Evolutionary conservation across 2,888 invertebrate genomes (phyloP).

Genomic region (Galerucella calmariensis): DNA sequence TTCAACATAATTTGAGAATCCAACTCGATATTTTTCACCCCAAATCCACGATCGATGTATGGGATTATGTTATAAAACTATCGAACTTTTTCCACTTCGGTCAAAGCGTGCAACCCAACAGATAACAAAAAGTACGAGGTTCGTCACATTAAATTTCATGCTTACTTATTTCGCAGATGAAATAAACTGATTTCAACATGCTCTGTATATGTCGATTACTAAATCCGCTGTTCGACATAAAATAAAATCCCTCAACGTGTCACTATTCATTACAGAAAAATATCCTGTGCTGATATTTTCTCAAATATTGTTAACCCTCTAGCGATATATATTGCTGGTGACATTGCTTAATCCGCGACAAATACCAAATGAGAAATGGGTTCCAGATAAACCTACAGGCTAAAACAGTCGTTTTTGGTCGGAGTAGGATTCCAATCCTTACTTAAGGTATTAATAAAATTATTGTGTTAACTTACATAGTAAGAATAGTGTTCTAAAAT

Average conservation of each 20-base stretch:
- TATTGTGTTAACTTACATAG: constrained; percentile 1
- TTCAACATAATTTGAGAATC: no score
- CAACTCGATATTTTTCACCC: not conserved
- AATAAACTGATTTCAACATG: not conserved
- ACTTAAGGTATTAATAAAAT: constrained; percentile 6
- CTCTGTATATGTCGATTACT: not conserved
- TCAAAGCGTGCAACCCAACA: not conserved
- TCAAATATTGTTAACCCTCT: constrained; percentile 7
- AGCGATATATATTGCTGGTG: constrained; percentile 9
- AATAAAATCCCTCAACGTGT: constrained; percentile 7
- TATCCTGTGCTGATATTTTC: constrained; percentile 12
- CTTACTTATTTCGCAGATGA: not conserved
- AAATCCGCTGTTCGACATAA: not conserved
- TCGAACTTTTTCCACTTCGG: not conserved
- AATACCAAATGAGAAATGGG: constrained; percentile 19
- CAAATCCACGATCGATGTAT: not conserved
- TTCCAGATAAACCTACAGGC: constrained; percentile 17
- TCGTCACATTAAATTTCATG: not conserved
- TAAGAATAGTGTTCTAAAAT: not conserved
- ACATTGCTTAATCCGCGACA: constrained; percentile 13
- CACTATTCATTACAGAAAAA: constrained; percentile 7
- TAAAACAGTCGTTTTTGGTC: constrained; percentile 7
- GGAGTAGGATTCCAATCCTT: not conserved
- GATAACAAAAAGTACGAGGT: not conserved
- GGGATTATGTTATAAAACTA: not conserved